Evolutionary conservation across 2,797 vertebrate genomes (phyloP).

Genomic region (Brotula barbata): DNA sequence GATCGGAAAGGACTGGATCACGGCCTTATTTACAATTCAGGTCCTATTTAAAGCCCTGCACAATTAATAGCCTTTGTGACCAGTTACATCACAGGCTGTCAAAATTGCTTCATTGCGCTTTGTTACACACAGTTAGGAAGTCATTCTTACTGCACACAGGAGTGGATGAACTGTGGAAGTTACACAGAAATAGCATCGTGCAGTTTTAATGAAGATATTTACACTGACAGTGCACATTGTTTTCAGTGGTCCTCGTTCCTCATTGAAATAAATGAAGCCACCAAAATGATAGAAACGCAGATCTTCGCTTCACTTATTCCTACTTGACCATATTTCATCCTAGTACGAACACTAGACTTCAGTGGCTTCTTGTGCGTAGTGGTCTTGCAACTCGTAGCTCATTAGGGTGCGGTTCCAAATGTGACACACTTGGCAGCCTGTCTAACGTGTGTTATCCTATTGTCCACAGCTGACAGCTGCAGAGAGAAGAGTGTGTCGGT

Average conservation of each 20-base stretch:
- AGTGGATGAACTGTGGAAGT: neutral
- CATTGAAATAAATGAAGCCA: no score
- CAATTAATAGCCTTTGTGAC: neutral
- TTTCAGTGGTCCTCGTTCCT: neutral
- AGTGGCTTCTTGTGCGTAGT: conserved; percentile 2
- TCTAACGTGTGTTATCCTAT: conserved; percentile 48
- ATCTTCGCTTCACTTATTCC: neutral
- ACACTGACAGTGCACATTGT: neutral
- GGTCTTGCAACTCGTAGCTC: conserved; percentile 5
- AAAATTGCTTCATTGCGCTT: neutral
- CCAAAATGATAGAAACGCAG: no score
- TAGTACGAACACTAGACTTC: no score
- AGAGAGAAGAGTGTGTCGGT: conserved; percentile 52
- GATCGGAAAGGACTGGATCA: no score
- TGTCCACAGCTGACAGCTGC: conserved; percentile 25
- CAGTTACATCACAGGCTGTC: neutral
- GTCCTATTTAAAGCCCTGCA: neutral
- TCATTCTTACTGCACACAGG: neutral
- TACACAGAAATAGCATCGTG: neutral
- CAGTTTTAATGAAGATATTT: conserved; percentile 10
- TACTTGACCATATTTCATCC: neutral
- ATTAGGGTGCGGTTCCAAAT: conserved; percentile 10
- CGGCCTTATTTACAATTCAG: no score
- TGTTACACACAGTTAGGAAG: neutral
- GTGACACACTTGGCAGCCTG: conserved; percentile 31